Conservation (phyloP, 2,888 invertebrate species). For the Peribatodes rhomboidaria region DNA sequence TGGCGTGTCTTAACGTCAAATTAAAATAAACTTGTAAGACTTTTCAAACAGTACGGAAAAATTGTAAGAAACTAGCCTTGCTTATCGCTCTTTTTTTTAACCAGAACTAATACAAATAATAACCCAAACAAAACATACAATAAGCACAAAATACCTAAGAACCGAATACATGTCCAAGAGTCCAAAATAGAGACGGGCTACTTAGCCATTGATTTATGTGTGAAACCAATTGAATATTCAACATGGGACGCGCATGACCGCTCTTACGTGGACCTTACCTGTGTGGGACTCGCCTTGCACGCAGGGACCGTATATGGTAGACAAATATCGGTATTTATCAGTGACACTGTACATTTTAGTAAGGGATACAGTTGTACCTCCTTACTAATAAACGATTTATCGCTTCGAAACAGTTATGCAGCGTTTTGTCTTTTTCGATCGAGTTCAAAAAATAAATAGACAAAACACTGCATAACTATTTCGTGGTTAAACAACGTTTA, state of each 20-base stretch:
- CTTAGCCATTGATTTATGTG: slow-evolving; percentile 48
- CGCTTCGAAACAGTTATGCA: no score
- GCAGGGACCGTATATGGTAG: not conserved
- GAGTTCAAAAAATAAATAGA: no score
- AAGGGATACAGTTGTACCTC: no score
- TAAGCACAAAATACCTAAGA: slow-evolving; percentile 11
- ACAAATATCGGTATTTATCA: slow-evolving; percentile 4
- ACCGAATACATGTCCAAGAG: slow-evolving; percentile 3
- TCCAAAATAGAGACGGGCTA: slow-evolving; percentile 32
- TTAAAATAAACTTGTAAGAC: no score
- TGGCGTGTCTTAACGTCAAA: not conserved
- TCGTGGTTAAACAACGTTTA: no score
- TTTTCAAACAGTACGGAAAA: no score
- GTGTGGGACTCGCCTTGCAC: not conserved
- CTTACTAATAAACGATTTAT: no score
- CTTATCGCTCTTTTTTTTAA: not conserved
- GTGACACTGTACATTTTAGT: no score
- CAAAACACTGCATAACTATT: no score
- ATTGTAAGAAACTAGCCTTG: no score
- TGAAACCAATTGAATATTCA: slow-evolving; percentile 48
- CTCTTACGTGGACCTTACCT: slow-evolving; percentile 36
- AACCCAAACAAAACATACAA: no score
- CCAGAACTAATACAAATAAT: not conserved
- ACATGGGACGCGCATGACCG: slow-evolving; percentile 40
- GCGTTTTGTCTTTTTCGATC: no score